Percentiles rank a stretch among this genome's conserved stretches.
phyloP scores from a whole-genome alignment of 2,888 invertebrate genomes.

The Prosopocoilus inquinatus region DNA sequence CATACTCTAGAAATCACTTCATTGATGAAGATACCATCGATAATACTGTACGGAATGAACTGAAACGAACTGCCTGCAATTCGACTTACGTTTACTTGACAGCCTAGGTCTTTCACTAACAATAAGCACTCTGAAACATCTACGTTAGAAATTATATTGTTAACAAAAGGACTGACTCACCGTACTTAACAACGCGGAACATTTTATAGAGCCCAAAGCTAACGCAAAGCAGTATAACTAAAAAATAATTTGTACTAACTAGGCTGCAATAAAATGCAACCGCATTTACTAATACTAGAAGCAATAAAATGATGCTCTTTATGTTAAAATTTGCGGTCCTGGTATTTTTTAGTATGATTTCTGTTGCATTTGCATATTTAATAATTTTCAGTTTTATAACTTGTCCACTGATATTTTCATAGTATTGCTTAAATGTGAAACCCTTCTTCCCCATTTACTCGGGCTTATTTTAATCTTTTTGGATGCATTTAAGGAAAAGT shows the following conservation, averaged over 20 bases:
- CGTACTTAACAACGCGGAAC: constrained; percentile 36
- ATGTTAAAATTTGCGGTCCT: constrained; percentile 19
- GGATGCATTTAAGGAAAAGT: too few species aligned
- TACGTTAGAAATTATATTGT: neutral
- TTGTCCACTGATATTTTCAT: constrained; percentile 28
- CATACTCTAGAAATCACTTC: constrained; percentile 51
- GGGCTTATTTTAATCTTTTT: too few species aligned
- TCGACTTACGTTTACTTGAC: constrained; percentile 44
- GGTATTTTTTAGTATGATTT: constrained; percentile 26
- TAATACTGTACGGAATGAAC: constrained; percentile 43
- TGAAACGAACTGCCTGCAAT: constrained; percentile 38
- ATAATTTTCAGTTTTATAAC: constrained; percentile 18
- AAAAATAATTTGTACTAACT: constrained; percentile 16
- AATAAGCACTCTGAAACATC: constrained; percentile 39
- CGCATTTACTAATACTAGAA: constrained; percentile 23
- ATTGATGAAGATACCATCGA: constrained; percentile 50
- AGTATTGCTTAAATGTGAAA: constrained; percentile 14
- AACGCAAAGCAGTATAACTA: constrained; percentile 22
- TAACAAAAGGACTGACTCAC: constrained; percentile 25
- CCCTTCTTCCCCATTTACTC: constrained; percentile 2
- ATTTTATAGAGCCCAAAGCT: constrained; percentile 27
- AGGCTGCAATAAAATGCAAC: constrained; percentile 18
- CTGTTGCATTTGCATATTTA: constrained; percentile 21
- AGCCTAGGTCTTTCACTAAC: constrained; percentile 44
- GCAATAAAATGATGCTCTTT: constrained; percentile 21